Percentiles rank a stretch among this genome's conserved stretches.
These are phyloP conservation scores for Heliothis subflexa DNA, from an alignment of 1,140 invertebrate genomes.

Conservation along the genomic window DNA sequence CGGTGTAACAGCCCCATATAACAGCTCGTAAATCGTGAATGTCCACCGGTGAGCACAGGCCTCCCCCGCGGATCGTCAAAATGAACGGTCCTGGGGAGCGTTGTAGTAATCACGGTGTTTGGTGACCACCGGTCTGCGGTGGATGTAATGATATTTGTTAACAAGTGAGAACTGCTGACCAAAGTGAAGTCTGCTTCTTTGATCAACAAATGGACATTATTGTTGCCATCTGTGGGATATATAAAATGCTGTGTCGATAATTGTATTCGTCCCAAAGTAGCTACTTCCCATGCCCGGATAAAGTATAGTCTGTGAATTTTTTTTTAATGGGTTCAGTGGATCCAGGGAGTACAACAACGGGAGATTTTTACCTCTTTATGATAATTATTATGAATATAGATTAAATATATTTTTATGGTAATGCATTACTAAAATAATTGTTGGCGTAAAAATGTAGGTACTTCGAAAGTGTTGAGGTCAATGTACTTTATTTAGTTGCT, in stretches of 20 bases:
- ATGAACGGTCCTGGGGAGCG: conserved; percentile 15
- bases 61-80: neutral
- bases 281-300: no score
- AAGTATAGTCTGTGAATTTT: no score
- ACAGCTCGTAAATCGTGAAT: conserved; percentile 20
- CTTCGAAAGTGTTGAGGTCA: conserved; percentile 21
- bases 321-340: no score
- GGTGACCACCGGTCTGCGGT: neutral
- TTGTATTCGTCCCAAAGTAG: no score
- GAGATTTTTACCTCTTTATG: no score
- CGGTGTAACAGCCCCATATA: neutral
- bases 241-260: no score
- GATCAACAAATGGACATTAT: neutral
- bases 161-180: neutral
- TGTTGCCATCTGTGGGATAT: no score
- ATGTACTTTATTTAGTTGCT: conserved; percentile 47
- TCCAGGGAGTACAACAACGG: no score
- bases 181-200: neutral
- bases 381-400: no score
- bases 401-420: neutral
- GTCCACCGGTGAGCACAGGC: neutral
- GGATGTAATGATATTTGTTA: neutral
- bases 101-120: neutral
- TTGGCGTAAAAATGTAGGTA: conserved; percentile 8
- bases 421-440: conserved; percentile 5